A percentile compares a stretch with the other conserved stretches of the same genome.
Conservation (phyloP, 92 coral and sea anemone species). For the Bergia sp. region DNA sequence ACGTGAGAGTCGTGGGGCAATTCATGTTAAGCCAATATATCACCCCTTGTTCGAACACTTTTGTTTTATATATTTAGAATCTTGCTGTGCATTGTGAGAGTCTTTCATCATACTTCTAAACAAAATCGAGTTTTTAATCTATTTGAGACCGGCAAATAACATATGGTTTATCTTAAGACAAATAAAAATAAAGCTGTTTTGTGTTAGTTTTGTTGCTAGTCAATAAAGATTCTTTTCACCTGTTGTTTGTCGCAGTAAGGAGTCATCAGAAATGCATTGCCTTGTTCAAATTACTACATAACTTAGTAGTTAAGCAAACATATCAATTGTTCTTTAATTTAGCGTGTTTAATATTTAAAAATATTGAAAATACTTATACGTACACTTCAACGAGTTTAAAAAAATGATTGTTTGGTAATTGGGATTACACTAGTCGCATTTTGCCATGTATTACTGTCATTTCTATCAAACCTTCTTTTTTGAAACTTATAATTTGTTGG, state of each 20-base stretch:
- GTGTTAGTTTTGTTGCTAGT: not conserved
- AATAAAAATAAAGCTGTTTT: not conserved
- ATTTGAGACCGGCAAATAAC: too few relatives aligned
- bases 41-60: not conserved
- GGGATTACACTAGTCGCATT: not conserved
- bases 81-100: not conserved
- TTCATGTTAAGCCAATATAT: not conserved
- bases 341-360: not conserved
- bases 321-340: not conserved
- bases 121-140: too few relatives aligned
- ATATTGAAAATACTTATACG: not conserved
- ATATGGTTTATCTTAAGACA: not conserved
- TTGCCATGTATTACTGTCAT: not conserved
- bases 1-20: not conserved
- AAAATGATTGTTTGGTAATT: too few relatives aligned
- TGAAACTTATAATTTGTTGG: not conserved
- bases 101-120: not conserved
- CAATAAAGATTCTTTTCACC: not conserved
- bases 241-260: not conserved
- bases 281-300: not conserved
- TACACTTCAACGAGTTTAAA: too few relatives aligned
- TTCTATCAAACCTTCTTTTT: too few relatives aligned
- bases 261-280: not conserved
- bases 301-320: not conserved
- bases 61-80: not conserved